Conservation (phyloP, 37 sponge, comb jelly and placozoan genomes). For the Crambe crambe region DNA sequence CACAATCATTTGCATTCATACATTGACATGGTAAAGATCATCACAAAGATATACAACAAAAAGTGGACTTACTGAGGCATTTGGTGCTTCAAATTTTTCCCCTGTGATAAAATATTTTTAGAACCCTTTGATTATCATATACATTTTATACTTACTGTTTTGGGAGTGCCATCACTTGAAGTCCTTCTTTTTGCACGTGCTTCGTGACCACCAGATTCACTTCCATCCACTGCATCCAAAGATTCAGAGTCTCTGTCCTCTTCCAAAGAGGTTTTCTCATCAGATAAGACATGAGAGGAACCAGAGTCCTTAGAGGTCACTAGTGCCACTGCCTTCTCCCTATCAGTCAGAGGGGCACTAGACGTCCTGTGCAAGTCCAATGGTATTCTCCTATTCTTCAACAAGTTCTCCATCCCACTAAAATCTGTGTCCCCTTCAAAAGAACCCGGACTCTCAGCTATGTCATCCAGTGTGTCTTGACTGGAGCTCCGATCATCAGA, state of each 20-base stretch:
- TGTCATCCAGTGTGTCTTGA: background rate
- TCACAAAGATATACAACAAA: background rate
- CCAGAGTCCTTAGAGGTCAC: background rate
- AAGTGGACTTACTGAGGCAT: background rate
- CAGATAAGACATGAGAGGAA: background rate
- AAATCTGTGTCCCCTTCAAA: slow-evolving; percentile 3
- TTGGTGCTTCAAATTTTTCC: background rate
- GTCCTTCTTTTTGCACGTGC: background rate
- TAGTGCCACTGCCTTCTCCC: background rate
- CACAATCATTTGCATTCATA: background rate
- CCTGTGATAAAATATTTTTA: background rate
- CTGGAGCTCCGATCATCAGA: background rate
- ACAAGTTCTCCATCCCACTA: background rate
- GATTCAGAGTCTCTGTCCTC: background rate
- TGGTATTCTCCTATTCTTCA: background rate
- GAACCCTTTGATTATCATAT: background rate
- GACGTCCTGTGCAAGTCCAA: slow-evolving; percentile 15
- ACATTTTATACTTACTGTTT: background rate
- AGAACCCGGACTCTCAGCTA: background rate
- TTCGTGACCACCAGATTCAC: background rate
- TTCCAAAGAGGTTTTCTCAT: background rate
- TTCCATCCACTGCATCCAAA: background rate
- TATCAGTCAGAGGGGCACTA: slow-evolving; percentile 24
- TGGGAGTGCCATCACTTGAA: slow-evolving; percentile 9
- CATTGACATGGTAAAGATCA: background rate